A percentile compares a stretch with the other conserved stretches of the same genome.
These are phyloP conservation scores for Octomys mimax DNA, from an alignment of 2,797 vertebrate genomes.

Conservation along the genomic window DNA sequence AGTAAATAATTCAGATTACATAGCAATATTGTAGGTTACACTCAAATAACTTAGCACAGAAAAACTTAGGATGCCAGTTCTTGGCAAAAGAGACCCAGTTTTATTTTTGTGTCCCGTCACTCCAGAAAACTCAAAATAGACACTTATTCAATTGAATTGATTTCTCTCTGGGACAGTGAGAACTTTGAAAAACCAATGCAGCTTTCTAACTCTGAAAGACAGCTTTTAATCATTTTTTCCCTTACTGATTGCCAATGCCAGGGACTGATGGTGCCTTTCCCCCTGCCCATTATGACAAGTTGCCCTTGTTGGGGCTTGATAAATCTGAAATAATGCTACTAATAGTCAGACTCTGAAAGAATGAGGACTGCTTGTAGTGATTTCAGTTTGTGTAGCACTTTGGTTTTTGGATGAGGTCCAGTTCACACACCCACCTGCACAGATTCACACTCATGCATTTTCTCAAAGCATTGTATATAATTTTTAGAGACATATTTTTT, in stretches of 20 bases:
- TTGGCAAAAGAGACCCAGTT: neutral
- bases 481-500: slow-evolving; percentile 36
- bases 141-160: slow-evolving; percentile 24
- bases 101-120: slow-evolving; percentile 20
- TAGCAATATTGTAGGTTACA: neutral
- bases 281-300: slow-evolving; percentile 39
- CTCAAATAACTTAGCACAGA: slow-evolving; percentile 23
- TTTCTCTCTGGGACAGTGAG: neutral
- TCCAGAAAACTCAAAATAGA: slow-evolving; percentile 20
- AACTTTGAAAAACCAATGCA: slow-evolving; percentile 25
- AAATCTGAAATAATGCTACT: slow-evolving; percentile 67
- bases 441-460: neutral
- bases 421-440: neutral
- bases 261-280: slow-evolving; percentile 12
- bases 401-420: slow-evolving; percentile 40
- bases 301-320: slow-evolving; percentile 51
- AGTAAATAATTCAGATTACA: neutral
- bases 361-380: neutral
- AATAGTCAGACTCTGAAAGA: slow-evolving; percentile 64
- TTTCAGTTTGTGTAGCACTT: slow-evolving; percentile 41
- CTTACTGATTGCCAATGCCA: neutral
- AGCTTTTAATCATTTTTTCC: neutral
- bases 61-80: neutral
- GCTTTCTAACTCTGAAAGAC: neutral
- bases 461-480: neutral